A percentile compares a stretch with the other conserved stretches of the same genome.
These are phyloP conservation scores for Neoniphon sammara DNA, from an alignment of 2,797 vertebrate genomes.

Conservation along the genomic window DNA sequence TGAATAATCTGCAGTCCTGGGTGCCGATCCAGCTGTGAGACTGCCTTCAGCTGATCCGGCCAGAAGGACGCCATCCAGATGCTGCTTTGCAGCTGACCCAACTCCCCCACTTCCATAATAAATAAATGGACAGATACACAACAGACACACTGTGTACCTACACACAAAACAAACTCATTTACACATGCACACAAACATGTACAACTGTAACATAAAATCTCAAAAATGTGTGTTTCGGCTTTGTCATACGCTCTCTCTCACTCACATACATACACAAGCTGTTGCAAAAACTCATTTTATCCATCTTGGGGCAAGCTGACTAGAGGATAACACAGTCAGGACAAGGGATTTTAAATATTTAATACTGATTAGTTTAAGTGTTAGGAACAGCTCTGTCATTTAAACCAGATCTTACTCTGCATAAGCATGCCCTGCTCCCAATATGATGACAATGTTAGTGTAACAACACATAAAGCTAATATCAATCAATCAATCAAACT, in stretches of 20 bases:
- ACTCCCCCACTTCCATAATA: constrained; percentile 16
- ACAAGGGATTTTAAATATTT: too few species aligned
- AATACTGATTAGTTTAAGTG: too few species aligned
- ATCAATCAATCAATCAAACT: too few species aligned
- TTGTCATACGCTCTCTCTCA: too few species aligned
- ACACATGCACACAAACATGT: neutral
- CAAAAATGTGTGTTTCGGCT: neutral
- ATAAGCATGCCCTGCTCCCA: too few species aligned
- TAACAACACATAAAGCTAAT: too few species aligned
- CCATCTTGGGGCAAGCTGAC: too few species aligned
- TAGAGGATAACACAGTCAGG: too few species aligned
- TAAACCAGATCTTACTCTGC: too few species aligned
- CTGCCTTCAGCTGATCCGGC: constrained; percentile 63
- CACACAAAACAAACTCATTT: neutral
- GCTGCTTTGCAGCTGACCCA: constrained; percentile 54
- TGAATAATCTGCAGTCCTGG: constrained; percentile 67
- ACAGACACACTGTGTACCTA: neutral
- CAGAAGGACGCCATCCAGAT: constrained; percentile 71
- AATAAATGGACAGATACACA: constrained; percentile 36
- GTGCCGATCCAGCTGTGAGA: constrained; percentile 68
- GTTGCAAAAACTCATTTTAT: too few species aligned
- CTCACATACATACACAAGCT: neutral
- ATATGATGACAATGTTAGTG: too few species aligned
- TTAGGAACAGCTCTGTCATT: too few species aligned
- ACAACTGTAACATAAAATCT: neutral